Evolutionary conservation across 2,888 invertebrate species (phyloP).

Genomic region (Ochropleura leucogaster): DNA sequence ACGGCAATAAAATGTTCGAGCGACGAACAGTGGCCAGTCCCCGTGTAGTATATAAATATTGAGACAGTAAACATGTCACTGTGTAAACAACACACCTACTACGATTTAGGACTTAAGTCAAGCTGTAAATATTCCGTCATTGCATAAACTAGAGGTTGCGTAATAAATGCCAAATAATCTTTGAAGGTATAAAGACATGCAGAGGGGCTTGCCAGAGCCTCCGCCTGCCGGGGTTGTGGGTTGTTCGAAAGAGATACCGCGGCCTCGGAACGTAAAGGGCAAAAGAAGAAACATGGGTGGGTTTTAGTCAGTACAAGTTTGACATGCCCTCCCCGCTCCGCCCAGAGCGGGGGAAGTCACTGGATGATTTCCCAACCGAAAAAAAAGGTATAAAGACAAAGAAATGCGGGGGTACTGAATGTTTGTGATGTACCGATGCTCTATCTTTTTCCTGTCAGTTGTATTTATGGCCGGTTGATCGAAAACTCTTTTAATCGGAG

Average conservation of each 20-base stretch:
- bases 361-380: too few relatives aligned
- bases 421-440: not conserved
- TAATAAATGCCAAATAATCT: not conserved
- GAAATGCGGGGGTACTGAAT: not conserved
- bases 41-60: conserved; percentile 56
- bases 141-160: conserved; percentile 12
- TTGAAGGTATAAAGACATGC: not conserved
- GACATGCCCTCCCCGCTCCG: too few relatives aligned
- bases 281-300: too few relatives aligned
- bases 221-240: too few relatives aligned
- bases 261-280: too few relatives aligned
- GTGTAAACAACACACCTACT: conserved; percentile 61
- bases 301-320: too few relatives aligned
- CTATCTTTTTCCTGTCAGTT: not conserved
- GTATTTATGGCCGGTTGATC: too few relatives aligned
- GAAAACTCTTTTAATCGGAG: too few relatives aligned
- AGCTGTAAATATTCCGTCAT: conserved; percentile 43
- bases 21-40: conserved; percentile 27
- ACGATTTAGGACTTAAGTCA: conserved; percentile 51
- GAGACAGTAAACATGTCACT: conserved; percentile 56
- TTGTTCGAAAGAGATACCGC: too few relatives aligned
- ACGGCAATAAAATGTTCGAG: conserved; percentile 45
- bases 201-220: too few relatives aligned
- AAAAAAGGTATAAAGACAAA: not conserved
- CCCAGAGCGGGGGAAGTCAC: too few relatives aligned